Evolutionary conservation across 2,113 vertebrate species (phyloP).

Genomic region (Gopherus evgoodei): DNA sequence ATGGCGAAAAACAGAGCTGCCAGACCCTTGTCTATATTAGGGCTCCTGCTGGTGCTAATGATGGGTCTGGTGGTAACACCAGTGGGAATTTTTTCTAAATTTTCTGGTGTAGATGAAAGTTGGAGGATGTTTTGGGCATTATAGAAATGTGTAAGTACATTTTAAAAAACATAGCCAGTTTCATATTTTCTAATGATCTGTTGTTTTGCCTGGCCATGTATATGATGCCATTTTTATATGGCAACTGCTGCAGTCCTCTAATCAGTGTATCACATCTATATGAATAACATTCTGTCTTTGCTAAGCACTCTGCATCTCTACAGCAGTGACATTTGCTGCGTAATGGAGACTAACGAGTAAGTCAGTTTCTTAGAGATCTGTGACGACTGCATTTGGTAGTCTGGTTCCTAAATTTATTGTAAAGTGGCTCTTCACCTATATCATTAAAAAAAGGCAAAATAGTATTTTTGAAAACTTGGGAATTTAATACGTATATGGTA

Average conservation of each 20-base stretch:
- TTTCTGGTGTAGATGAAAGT: not conserved
- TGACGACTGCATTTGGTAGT: not conserved
- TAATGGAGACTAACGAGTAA: not conserved
- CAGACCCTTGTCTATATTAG: not conserved
- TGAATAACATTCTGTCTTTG: not conserved
- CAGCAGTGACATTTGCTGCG: not conserved
- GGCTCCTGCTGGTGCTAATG: not conserved
- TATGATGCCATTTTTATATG: not conserved
- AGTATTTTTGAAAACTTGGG: not conserved
- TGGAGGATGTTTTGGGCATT: not conserved
- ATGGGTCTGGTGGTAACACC: not conserved
- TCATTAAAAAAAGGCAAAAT: not conserved
- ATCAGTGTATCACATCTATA: accelerated
- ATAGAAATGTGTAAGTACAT: accelerated
- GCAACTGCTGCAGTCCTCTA: not conserved
- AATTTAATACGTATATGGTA: not conserved
- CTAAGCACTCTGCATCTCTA: not conserved
- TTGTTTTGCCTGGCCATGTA: not conserved
- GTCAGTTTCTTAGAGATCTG: accelerated
- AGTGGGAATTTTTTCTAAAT: not conserved
- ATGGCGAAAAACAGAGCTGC: not conserved
- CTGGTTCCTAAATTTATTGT: not conserved
- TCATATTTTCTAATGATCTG: not conserved
- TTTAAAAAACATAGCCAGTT: not conserved
- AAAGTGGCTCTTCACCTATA: not conserved